Evolutionary conservation across 2,113 vertebrate species (phyloP), one percentile per base, ranked within the genome.

Genomic region (Aspidoscelis tigris): DNA sequence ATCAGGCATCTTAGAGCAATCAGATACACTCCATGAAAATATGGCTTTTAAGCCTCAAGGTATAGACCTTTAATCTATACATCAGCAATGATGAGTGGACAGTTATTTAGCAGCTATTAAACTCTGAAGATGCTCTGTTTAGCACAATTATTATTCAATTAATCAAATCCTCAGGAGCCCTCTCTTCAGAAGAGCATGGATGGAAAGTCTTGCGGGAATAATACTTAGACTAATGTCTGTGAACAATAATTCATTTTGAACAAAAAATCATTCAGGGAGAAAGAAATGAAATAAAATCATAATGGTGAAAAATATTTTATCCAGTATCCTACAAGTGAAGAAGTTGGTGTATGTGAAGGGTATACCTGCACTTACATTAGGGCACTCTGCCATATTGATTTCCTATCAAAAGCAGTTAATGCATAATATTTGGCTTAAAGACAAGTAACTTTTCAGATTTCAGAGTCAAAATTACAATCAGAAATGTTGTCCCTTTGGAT

Each of bases 91-190:
- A 83, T 74, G 61, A 83, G 64, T 87, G 64, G n/a, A 20, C 78
- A 53, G 2, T 74, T 76, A 12, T 82, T 84, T 87, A 53, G 64
- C 24, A 81, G 77, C 80, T 65, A 66, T 72, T 61, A 55, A 76
- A 8, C 5, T 78, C 53, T 68, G 12, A 41, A 68, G 77, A 83
- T 61, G 26, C 83, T 79, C 14, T 85, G 3, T 66, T 84, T 81
- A 69, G 14, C 47, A 66, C 20, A 86, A 87, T 87, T 66, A 26
- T 64, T 90, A 61, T 80, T 88, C 76, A 89, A 90, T 89, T 68
- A 44, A 76, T 87, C 53, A 87, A 84, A 71, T 44, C 80, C n/a
- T n/a, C 22, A 7, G 50, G 47, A 78, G 12, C 14, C 88, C 68
- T 44, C 64, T n/a, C 41, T 61, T n/a, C 39, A 76, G 24, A 75